Evolutionary conservation across 2,888 invertebrate species (phyloP), one percentile per base, ranked within the genome.

Genomic region (Volucella inflata): DNA sequence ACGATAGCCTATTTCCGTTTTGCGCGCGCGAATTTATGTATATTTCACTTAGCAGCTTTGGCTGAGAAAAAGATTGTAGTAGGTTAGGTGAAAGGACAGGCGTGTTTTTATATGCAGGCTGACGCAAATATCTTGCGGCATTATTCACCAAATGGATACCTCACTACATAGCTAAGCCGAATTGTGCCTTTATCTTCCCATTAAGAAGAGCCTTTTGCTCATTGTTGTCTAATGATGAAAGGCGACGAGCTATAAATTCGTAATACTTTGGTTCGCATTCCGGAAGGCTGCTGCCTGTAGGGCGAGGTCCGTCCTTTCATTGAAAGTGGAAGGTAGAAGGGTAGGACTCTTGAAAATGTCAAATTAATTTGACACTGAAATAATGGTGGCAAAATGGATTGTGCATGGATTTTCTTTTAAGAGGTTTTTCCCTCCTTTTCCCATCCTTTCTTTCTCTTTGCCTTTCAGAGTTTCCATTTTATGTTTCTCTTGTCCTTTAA

Each of bases 301-400:
- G 30, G 30, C 30, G 4, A 30, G 0, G 21, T 21, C 21, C 21
- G 2, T 21, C 0, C 21, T 21, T 1, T 4, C 21, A 21, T 21
- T 2, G 2, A 21, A 21, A 21, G 21, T 21, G 62, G 46, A 44
- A 30, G 44, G 16, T 16, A 8, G 12, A 11, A 3, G n/a, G 30
- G 21, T 4, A 12, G 4, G 9, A 9, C 65, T 65, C 57, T 75
- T 67, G 17, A 57, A 75, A 65, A 75, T 67, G 75, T 75, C 57
- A 75, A 75, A 65, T 75, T 57, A 65, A 38, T 50, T 65, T 57
- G 57, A 50, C 64, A 38, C 36, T 64, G 16, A 75, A 65, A 67
- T 59, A 57, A 74, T 46, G 74, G 11, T 16, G 38, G 40, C 16
- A 17, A 48, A 57, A 70, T 70, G 68, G 55, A 70, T 30, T 48